These are phyloP conservation scores for Nipponia nippon DNA, from an alignment of 2,113 vertebrate species.

Conservation along the genomic window DNA sequence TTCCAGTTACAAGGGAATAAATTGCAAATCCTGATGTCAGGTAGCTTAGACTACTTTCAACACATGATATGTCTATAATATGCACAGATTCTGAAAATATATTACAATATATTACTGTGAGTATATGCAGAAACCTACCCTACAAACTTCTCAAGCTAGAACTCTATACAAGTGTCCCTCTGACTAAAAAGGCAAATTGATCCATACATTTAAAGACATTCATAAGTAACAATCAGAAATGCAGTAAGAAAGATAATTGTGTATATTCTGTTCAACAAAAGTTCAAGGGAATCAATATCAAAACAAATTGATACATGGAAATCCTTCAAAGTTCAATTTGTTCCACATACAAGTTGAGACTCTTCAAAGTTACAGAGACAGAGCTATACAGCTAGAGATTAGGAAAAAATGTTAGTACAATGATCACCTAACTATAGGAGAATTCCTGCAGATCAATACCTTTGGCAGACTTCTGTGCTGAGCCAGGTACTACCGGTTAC, in stretches of 20 bases:
- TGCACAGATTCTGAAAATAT: neutral
- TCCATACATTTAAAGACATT: neutral
- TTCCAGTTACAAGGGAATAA: neutral
- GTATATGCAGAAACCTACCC: neutral
- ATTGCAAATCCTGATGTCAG: neutral
- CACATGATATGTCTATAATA: neutral
- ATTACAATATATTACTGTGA: neutral
- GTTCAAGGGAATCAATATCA: neutral
- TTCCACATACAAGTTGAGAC: neutral
- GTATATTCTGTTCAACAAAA: neutral
- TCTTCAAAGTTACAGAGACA: neutral
- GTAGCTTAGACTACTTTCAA: neutral
- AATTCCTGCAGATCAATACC: neutral
- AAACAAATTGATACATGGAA: neutral
- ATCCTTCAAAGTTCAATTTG: neutral
- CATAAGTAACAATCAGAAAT: neutral
- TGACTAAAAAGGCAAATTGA: neutral
- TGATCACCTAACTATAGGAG: neutral
- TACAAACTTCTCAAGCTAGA: neutral
- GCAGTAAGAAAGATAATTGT: neutral
- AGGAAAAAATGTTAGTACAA: neutral
- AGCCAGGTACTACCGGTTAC: neutral
- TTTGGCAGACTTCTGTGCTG: neutral
- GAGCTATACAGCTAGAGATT: neutral
- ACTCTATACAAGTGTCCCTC: neutral